A percentile compares a stretch with the other conserved stretches of the same genome.
Conservation (phyloP, 2,888 invertebrate genomes). For the Folsomia candida region DNA sequence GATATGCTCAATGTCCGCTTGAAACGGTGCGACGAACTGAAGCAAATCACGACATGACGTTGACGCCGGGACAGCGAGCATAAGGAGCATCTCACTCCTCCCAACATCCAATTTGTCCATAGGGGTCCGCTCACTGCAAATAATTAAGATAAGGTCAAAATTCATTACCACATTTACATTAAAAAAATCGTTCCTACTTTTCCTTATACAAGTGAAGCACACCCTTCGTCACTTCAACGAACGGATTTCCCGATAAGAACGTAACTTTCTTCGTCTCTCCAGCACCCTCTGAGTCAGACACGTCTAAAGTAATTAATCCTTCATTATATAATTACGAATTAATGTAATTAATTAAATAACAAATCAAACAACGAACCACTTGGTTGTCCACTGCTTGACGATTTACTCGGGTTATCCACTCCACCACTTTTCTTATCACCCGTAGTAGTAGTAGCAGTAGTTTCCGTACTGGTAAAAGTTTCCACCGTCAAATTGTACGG, state of each 20-base stretch:
- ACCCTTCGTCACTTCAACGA: conserved; percentile 94
- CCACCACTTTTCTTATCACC: too few species aligned
- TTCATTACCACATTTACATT: neutral
- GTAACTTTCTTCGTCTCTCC: conserved; percentile 27
- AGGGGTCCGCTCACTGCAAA: conserved; percentile 68
- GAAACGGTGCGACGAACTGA: conserved; percentile 90
- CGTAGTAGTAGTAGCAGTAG: neutral
- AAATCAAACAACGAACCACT: too few species aligned
- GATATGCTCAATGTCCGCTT: conserved; percentile 81
- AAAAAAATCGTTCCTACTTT: conserved; percentile 64
- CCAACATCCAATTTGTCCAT: conserved; percentile 64
- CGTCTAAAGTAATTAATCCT: neutral
- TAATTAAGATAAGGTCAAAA: neutral
- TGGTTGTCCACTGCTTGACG: too few species aligned
- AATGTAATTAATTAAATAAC: neutral
- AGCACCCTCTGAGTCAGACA: neutral
- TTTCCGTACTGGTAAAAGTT: conserved; percentile 16
- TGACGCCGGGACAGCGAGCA: conserved; percentile 84
- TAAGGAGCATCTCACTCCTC: conserved; percentile 78
- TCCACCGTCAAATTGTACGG: conserved; percentile 31
- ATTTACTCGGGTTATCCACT: too few species aligned
- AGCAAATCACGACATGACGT: conserved; percentile 90
- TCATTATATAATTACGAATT: neutral
- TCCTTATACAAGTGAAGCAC: conserved; percentile 96
- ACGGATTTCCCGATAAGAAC: conserved; percentile 94